Evolutionary conservation across 1,140 invertebrate species (phyloP).

Genomic region (Papilio dardanus): DNA sequence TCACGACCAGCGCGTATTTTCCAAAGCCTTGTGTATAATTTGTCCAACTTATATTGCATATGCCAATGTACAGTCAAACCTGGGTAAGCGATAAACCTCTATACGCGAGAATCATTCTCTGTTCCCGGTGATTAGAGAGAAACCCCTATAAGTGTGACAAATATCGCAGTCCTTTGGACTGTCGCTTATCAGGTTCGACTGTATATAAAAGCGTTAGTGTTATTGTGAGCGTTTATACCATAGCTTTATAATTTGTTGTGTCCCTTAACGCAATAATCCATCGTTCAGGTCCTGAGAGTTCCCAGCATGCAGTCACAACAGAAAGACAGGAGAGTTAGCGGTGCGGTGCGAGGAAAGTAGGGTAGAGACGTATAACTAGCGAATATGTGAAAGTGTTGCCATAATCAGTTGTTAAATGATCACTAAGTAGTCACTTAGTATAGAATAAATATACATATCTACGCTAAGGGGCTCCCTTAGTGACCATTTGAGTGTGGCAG

Average conservation of each 20-base stretch:
- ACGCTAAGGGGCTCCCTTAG: neutral
- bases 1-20: too few relatives aligned
- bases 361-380: neutral
- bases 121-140: too few relatives aligned
- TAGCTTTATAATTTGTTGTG: constrained; percentile 42
- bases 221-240: constrained; percentile 37
- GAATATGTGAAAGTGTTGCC: neutral
- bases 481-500: neutral
- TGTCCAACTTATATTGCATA: too few relatives aligned
- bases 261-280: constrained; percentile 71
- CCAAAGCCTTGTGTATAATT: too few relatives aligned
- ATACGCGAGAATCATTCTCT: too few relatives aligned
- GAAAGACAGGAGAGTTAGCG: constrained; percentile 66
- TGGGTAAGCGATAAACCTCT: too few relatives aligned
- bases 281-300: constrained; percentile 76
- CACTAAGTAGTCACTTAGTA: neutral
- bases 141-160: too few relatives aligned
- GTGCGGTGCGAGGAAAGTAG: constrained; percentile 51
- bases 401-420: neutral
- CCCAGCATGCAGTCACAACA: constrained; percentile 76
- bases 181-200: too few relatives aligned
- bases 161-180: too few relatives aligned
- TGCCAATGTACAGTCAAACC: too few relatives aligned
- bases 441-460: neutral
- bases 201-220: neutral